A percentile compares a stretch with the other conserved stretches of the same genome.
phyloP scores from a whole-genome alignment of 2,797 vertebrate genomes.

The Labroides dimidiatus region DNA sequence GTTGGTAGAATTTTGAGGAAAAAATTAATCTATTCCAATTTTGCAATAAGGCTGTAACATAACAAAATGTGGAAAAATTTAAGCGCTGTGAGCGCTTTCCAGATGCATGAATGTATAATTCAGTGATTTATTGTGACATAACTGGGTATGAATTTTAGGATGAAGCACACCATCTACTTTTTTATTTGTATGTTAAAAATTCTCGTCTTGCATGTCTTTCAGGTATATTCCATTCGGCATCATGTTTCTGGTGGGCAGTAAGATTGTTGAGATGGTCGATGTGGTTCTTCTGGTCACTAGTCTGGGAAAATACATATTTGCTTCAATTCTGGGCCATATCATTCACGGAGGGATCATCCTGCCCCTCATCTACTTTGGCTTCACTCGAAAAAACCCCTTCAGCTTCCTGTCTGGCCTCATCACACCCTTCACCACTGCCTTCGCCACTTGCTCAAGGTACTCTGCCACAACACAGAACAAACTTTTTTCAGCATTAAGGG shows the following conservation, averaged over 20 bases:
- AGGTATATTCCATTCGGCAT: conserved; percentile 98
- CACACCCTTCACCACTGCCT: conserved; percentile 94
- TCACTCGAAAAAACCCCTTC: conserved; percentile 94
- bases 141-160: neutral
- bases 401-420: conserved; percentile 95
- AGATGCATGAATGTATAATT: too few relatives aligned
- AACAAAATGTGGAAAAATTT: too few relatives aligned
- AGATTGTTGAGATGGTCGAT: conserved; percentile 98
- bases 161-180: neutral
- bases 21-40: too few relatives aligned
- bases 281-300: conserved; percentile 92
- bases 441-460: conserved; percentile 93
- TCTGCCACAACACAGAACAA: neutral
- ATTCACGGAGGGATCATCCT: conserved; percentile 95
- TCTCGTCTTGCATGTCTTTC: conserved; percentile 28
- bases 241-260: conserved; percentile 98
- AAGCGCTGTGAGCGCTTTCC: too few relatives aligned
- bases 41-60: too few relatives aligned
- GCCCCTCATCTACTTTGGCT: conserved; percentile 94
- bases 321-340: conserved; percentile 94
- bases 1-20: too few relatives aligned
- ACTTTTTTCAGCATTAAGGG: neutral
- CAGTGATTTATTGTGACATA: neutral
- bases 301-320: conserved; percentile 97
- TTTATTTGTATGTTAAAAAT: neutral